Evolutionary conservation across 2,113 vertebrate genomes (phyloP).

Genomic region (Oryctolagus cuniculus): DNA sequence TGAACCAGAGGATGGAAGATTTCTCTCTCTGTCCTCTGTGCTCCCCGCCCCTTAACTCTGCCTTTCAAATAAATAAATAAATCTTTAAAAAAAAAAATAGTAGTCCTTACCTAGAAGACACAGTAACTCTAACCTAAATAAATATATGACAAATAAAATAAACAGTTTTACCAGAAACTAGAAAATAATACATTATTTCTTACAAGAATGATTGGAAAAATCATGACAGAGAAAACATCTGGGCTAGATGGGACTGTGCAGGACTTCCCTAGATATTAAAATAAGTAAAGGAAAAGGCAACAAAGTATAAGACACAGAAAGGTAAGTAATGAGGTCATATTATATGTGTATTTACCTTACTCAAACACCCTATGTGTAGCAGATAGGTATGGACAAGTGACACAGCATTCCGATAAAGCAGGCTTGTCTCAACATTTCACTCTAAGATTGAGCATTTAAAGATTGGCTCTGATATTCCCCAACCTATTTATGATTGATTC

Average conservation of each 20-base stretch:
- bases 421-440: neutral
- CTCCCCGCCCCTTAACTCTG: too few species aligned
- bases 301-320: neutral
- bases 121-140: constrained; percentile 27
- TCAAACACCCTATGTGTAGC: neutral
- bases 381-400: neutral
- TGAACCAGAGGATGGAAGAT: too few species aligned
- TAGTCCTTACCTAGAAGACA: constrained; percentile 8
- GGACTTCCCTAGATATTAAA: constrained; percentile 19
- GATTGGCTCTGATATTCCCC: neutral
- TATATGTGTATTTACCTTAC: neutral
- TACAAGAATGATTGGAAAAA: neutral
- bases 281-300: constrained; percentile 32
- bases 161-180: neutral
- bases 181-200: constrained; percentile 8
- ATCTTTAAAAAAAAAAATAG: too few species aligned
- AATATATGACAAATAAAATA: constrained; percentile 25
- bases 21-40: too few species aligned
- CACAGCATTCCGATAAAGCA: neutral
- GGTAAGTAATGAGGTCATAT: neutral
- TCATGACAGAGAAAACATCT: neutral
- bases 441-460: neutral
- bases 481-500: constrained; percentile 17
- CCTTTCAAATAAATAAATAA: too few species aligned
- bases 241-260: neutral